Percentiles rank a stretch among this genome's conserved stretches.
These are phyloP conservation scores for Amorpha juglandis DNA, from an alignment of 2,888 invertebrate genomes.

Conservation along the genomic window DNA sequence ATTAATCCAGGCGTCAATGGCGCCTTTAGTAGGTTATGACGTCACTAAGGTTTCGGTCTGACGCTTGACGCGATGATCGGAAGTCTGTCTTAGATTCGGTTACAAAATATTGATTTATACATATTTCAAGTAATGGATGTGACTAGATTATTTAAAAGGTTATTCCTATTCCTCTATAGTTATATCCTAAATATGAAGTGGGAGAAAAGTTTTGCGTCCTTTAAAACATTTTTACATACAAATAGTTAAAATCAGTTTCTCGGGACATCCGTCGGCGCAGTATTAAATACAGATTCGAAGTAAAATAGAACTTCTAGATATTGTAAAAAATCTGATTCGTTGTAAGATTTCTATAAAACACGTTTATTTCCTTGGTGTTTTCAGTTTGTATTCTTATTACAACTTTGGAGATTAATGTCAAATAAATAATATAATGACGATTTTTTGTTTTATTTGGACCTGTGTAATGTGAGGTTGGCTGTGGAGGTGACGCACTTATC, in stretches of 20 bases:
- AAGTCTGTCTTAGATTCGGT: background rate
- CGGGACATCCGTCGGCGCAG: background rate
- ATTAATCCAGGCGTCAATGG: too few species aligned
- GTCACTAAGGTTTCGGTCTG: too few species aligned
- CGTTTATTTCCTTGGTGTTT: slow-evolving; percentile 50
- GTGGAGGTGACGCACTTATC: too few species aligned
- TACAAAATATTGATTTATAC: background rate
- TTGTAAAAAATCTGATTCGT: slow-evolving; percentile 51
- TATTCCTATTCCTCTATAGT: background rate
- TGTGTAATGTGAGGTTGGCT: too few species aligned
- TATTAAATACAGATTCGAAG: background rate
- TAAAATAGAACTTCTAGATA: slow-evolving; percentile 50
- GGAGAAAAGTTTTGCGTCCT: slow-evolving; percentile 1
- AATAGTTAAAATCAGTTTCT: background rate
- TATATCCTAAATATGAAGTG: background rate
- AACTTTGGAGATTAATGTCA: slow-evolving; percentile 71
- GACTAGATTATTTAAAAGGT: too few species aligned
- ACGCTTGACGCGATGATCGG: too few species aligned
- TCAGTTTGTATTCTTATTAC: slow-evolving; percentile 61
- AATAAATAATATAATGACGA: slow-evolving; percentile 59
- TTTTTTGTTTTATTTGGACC: slow-evolving; percentile 35
- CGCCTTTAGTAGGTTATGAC: too few species aligned
- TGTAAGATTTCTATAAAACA: slow-evolving; percentile 48
- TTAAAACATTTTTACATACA: background rate
- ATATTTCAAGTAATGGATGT: background rate